A percentile compares a stretch with the other conserved stretches of the same genome.
Conservation (phyloP, 2,113 vertebrate species). For the Ailurus styani region DNA sequence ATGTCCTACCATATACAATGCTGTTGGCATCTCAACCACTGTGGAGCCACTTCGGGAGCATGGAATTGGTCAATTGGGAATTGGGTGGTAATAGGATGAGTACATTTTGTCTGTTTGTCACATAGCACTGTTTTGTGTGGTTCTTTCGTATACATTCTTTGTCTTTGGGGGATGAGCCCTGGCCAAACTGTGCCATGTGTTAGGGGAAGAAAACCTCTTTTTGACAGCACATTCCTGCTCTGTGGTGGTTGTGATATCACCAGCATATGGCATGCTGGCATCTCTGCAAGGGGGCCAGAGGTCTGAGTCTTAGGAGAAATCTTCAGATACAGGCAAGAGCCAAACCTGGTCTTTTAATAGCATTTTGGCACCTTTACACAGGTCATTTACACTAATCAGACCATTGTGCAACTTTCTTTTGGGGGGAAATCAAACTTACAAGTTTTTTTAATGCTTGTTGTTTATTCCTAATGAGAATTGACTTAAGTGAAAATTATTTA, state of each 20-base stretch:
- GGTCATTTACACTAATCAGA: neutral
- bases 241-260: slow-evolving; percentile 49
- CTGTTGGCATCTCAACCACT: slow-evolving; percentile 60
- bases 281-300: slow-evolving; percentile 52
- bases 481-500: neutral
- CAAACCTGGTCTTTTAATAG: neutral
- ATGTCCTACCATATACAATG: slow-evolving; percentile 40
- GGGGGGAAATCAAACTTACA: neutral
- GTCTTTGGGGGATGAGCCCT: slow-evolving; percentile 53
- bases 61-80: slow-evolving; percentile 54
- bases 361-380: neutral
- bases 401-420: neutral
- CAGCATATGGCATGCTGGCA: slow-evolving; percentile 50
- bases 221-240: slow-evolving; percentile 43
- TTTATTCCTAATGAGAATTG: slow-evolving; percentile 27
- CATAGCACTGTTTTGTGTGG: slow-evolving; percentile 41
- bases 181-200: neutral
- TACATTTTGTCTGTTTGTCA: slow-evolving; percentile 42
- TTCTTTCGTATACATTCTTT: slow-evolving; percentile 52
- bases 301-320: neutral
- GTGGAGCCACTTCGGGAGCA: slow-evolving; percentile 33
- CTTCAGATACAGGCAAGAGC: neutral
- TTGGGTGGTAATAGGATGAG: slow-evolving; percentile 48
- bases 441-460: neutral
- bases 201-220: slow-evolving; percentile 20